Evolutionary conservation across 2,113 vertebrate species (phyloP).

Genomic region (Oxyura jamaicensis): DNA sequence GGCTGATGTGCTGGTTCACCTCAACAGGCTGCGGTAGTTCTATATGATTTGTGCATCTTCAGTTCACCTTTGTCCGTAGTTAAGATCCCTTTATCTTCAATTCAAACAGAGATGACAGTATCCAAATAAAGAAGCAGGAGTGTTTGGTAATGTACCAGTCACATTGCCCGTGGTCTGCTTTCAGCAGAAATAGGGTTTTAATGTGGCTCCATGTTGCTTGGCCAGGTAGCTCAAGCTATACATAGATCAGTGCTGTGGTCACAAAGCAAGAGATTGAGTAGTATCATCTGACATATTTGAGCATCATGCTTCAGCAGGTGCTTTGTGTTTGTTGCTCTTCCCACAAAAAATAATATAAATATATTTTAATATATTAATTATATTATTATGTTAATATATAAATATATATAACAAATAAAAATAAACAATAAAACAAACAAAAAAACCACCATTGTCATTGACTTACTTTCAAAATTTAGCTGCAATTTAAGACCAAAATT

Average conservation of each 20-base stretch:
- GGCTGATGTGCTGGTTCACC: background rate
- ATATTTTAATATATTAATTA: no score
- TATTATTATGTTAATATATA: no score
- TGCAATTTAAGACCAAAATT: background rate
- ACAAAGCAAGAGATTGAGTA: background rate
- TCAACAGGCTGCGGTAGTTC: background rate
- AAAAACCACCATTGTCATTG: background rate
- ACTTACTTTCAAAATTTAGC: background rate
- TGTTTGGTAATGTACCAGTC: rapidly evolving
- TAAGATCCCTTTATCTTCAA: background rate
- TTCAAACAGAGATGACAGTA: background rate
- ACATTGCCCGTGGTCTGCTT: background rate
- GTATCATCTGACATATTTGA: background rate
- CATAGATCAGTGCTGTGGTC: background rate
- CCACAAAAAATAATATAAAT: no score
- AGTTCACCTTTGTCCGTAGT: background rate
- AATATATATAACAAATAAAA: no score
- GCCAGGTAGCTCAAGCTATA: background rate
- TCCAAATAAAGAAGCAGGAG: background rate
- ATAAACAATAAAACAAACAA: background rate
- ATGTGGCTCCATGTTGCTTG: background rate
- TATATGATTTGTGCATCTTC: background rate
- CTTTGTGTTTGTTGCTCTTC: background rate
- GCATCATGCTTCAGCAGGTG: background rate
- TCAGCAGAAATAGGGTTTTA: background rate